A percentile compares a stretch with the other conserved stretches of the same genome.
These are phyloP conservation scores for Nycticryphes semicollaris DNA, from an alignment of 2,113 vertebrate genomes.

Conservation along the genomic window DNA sequence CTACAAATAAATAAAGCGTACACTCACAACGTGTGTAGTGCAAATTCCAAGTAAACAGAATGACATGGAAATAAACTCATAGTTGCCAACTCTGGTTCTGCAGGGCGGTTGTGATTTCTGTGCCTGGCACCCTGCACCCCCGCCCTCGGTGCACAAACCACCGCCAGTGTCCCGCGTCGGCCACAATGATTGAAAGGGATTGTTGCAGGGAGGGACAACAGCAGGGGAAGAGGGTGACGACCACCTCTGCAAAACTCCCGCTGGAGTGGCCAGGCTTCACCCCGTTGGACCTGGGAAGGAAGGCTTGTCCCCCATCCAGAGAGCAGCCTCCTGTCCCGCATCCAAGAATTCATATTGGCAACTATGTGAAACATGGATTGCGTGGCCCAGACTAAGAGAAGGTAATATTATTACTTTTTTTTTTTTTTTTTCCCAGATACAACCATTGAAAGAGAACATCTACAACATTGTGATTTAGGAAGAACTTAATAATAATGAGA, in stretches of 20 bases:
- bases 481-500: conserved; percentile 31
- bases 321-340: background rate
- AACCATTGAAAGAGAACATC: conserved; percentile 60
- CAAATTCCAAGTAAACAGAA: conserved; percentile 79
- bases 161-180: background rate
- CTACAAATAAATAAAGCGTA: conserved; percentile 78
- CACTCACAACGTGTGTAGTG: conserved; percentile 73
- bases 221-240: background rate
- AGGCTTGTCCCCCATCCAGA: background rate
- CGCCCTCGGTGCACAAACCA: background rate
- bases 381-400: conserved; percentile 47
- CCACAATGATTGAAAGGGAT: conserved; percentile 36
- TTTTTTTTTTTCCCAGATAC: conserved; percentile 4
- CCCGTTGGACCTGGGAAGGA: background rate
- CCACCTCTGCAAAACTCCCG: background rate
- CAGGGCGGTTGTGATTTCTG: background rate
- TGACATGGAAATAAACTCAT: conserved; percentile 66
- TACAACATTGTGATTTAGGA: conserved; percentile 46
- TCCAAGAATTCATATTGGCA: conserved; percentile 54
- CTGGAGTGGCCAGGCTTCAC: background rate
- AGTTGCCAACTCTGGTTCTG: conserved; percentile 47
- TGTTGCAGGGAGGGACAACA: background rate
- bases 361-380: conserved; percentile 48
- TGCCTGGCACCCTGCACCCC: background rate
- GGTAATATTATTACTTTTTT: background rate